Evolutionary conservation across 2,113 vertebrate genomes (phyloP).

Genomic region (Vulpes vulpes): DNA sequence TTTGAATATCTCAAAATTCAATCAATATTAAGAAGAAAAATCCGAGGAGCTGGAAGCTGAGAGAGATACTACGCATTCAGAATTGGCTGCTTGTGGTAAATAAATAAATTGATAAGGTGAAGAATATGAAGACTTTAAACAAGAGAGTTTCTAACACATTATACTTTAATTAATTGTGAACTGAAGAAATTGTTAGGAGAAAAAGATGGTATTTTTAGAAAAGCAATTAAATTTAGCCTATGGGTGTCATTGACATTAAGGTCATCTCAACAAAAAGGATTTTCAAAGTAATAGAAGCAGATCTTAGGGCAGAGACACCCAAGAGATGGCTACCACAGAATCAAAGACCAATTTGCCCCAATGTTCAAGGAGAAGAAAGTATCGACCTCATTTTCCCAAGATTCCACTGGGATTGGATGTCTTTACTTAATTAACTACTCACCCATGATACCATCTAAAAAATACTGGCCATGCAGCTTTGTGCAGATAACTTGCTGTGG

Average conservation of each 20-base stretch:
- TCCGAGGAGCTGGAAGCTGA: too few relatives aligned
- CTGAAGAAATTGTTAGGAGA: constrained; percentile 57
- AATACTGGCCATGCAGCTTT: constrained; percentile 72
- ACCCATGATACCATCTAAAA: constrained; percentile 73
- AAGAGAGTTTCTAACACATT: too few relatives aligned
- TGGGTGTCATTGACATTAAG: constrained; percentile 20
- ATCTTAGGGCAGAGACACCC: neutral
- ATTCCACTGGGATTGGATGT: constrained; percentile 64
- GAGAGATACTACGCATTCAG: too few relatives aligned
- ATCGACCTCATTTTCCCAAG: constrained; percentile 24
- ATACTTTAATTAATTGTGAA: constrained; percentile 67
- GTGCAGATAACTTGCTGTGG: constrained; percentile 57
- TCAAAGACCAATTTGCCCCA: constrained; percentile 69
- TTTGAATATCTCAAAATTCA: too few relatives aligned
- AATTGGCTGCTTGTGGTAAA: too few relatives aligned
- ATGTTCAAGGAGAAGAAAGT: constrained; percentile 68
- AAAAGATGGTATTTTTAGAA: constrained; percentile 64
- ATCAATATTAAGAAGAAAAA: too few relatives aligned
- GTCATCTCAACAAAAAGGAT: constrained; percentile 67
- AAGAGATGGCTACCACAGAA: constrained; percentile 40
- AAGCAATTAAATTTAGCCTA: constrained; percentile 68
- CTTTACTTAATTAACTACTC: constrained; percentile 84
- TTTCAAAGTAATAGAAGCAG: constrained; percentile 48
- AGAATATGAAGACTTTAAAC: too few relatives aligned
- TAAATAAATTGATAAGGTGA: too few relatives aligned